Evolutionary conservation across 2,113 vertebrate species (phyloP).

Genomic region (Solea senegalensis): DNA sequence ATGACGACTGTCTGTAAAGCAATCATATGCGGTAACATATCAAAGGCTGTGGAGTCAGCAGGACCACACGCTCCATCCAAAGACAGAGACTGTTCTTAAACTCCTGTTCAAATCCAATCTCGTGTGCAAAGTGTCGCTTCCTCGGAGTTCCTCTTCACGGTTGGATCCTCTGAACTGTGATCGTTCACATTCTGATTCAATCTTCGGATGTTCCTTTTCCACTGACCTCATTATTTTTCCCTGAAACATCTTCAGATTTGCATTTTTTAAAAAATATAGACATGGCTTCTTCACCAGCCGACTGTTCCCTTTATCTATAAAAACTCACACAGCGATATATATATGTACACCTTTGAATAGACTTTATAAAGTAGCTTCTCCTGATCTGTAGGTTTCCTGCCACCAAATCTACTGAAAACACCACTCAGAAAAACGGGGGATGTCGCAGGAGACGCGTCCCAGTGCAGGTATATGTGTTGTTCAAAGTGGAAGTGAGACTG

Average conservation of each 20-base stretch:
- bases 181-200: constrained; percentile 37
- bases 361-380: constrained; percentile 64
- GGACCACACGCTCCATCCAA: constrained; percentile 49
- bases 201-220: constrained; percentile 43
- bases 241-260: constrained; percentile 71
- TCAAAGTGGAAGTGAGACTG: constrained; percentile 41
- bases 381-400: constrained; percentile 47
- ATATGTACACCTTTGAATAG: constrained; percentile 55
- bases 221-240: constrained; percentile 54
- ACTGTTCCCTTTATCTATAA: constrained; percentile 79
- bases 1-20: constrained; percentile 63
- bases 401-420: constrained; percentile 49
- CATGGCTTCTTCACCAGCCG: constrained; percentile 77
- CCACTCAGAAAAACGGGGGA: constrained; percentile 45
- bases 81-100: constrained; percentile 50
- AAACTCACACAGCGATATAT: constrained; percentile 75
- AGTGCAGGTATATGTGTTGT: constrained; percentile 54
- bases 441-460: constrained; percentile 60
- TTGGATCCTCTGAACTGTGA: constrained; percentile 31
- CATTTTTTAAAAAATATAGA: constrained; percentile 83
- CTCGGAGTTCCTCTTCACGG: constrained; percentile 19
- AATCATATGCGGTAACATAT: constrained; percentile 57
- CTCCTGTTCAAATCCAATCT: constrained; percentile 63
- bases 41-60: constrained; percentile 59
- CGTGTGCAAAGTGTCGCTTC: constrained; percentile 66